Conservation (phyloP, 2,888 invertebrate genomes). For the Prosopocoilus inquinatus region DNA sequence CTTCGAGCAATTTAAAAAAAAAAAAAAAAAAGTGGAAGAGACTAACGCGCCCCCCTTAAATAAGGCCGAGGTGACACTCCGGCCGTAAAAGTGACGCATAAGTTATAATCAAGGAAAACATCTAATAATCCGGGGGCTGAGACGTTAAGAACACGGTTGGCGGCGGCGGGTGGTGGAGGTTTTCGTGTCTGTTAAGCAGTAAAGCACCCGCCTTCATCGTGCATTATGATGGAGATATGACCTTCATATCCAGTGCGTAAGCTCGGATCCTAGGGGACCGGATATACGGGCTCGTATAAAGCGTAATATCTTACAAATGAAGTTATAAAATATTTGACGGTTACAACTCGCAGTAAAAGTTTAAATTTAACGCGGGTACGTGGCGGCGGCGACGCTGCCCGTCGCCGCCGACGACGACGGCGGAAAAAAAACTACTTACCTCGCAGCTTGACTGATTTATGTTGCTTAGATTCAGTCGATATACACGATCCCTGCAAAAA, state of each 20-base stretch:
- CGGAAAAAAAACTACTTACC: constrained; percentile 54
- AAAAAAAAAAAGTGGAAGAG: no score
- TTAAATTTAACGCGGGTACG: constrained; percentile 8
- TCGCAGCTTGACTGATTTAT: constrained; percentile 83
- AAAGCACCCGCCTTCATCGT: constrained; percentile 36
- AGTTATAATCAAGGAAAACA: constrained; percentile 34
- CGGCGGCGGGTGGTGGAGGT: not conserved
- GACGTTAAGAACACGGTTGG: not conserved
- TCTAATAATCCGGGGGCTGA: constrained; percentile 18
- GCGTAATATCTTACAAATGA: constrained; percentile 32
- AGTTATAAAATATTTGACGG: constrained; percentile 26
- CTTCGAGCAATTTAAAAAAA: no score
- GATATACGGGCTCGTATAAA: constrained; percentile 9
- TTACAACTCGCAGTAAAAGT: constrained; percentile 13
- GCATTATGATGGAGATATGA: constrained; percentile 23
- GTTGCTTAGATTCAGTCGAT: constrained; percentile 79
- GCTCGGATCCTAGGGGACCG: not conserved
- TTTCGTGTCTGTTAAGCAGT: constrained; percentile 36
- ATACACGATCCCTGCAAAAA: constrained; percentile 79
- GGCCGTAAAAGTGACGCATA: constrained; percentile 26
- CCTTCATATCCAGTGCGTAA: constrained; percentile 25
- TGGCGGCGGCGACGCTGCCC: no score
- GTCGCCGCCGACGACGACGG: no score
- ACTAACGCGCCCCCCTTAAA: no score
- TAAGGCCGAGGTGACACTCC: no score